Evolutionary conservation across 2,113 vertebrate genomes (phyloP).

Genomic region (Solenodon paradoxus): DNA sequence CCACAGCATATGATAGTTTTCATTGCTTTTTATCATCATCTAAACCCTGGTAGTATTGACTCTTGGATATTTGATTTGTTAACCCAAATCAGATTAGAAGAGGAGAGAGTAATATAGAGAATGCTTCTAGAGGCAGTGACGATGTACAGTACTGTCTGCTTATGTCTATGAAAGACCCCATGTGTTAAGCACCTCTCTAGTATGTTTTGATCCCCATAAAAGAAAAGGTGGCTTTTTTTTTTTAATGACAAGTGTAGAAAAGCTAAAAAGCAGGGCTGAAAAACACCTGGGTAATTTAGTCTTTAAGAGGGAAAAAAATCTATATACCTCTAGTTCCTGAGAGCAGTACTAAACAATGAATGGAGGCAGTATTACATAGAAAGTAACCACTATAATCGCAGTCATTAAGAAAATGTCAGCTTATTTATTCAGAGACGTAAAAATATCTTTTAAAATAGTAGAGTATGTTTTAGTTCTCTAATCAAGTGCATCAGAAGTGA

Average conservation of each 20-base stretch:
- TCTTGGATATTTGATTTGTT: neutral
- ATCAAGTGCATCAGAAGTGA: neutral
- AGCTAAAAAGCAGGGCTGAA: neutral
- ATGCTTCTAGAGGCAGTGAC: neutral
- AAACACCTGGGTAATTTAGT: neutral
- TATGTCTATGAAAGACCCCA: neutral
- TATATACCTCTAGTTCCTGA: neutral
- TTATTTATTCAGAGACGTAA: neutral
- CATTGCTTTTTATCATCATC: neutral
- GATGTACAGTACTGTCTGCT: neutral
- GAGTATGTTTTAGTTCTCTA: slow-evolving; percentile 5
- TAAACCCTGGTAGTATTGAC: neutral
- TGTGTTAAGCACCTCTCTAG: neutral
- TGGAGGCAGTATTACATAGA: neutral
- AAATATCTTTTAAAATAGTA: slow-evolving; percentile 6
- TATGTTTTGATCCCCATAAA: neutral
- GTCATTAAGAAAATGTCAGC: neutral
- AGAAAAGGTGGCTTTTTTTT: neutral
- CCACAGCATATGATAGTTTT: neutral
- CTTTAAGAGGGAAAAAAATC: neutral
- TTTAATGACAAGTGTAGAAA: too few relatives aligned
- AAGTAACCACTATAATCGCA: neutral
- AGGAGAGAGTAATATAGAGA: neutral
- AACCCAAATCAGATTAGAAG: neutral
- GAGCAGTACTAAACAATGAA: neutral